Base-by-base conservation (phyloP, 2,797 vertebrate species). In the Chelonia mydas region DNA sequence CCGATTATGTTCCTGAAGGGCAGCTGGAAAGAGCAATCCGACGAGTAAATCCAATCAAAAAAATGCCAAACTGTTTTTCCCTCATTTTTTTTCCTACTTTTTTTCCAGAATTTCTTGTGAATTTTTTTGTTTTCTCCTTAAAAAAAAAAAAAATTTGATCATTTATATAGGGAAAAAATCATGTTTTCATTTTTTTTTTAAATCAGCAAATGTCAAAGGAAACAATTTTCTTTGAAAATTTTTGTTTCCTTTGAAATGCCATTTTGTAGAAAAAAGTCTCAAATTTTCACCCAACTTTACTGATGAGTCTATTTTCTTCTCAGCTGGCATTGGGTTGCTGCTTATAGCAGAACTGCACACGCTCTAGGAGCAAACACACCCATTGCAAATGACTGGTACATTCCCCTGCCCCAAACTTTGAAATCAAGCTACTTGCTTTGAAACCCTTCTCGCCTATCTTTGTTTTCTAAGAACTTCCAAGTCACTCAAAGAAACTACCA, bases 191-290 rank as follows among this genome's bases (percentile, higher is more conserved):
- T 59, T 57, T 61, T 61, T 65, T 65, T 31, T 13, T n/a, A n/a
- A 1, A 7, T 37, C 33, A 27, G 13, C 89, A 91, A 85, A 5
- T 23, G 86, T 72, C 74, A 77, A 86, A 92, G 23, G 88, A 49
- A 94, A 54, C 5, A 21, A 87, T 41, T 6, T 53, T 93, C 84
- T 77, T 51, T 81, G 1, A 5, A 93, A 68, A 31, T 2, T 90
- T 95, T 68, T 21, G 10, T 77, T 97, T 90, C 72, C 25, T 90
- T 92, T 87, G 83, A 72, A 81, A 91, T 79, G 47, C 15, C 47
- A 91, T 37, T 53, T n/a, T 45, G 81, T 23, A 27, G n/a, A 81
- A 87, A 86, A 61, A 3, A 23, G 61, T n/a, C 89, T 86, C 79
- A 0, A 2, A 6, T 84, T 93, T 91, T 84, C 84, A 82, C 77